These are phyloP conservation scores for Venusia cambrica DNA, from an alignment of 2,888 invertebrate species.

Conservation along the genomic window DNA sequence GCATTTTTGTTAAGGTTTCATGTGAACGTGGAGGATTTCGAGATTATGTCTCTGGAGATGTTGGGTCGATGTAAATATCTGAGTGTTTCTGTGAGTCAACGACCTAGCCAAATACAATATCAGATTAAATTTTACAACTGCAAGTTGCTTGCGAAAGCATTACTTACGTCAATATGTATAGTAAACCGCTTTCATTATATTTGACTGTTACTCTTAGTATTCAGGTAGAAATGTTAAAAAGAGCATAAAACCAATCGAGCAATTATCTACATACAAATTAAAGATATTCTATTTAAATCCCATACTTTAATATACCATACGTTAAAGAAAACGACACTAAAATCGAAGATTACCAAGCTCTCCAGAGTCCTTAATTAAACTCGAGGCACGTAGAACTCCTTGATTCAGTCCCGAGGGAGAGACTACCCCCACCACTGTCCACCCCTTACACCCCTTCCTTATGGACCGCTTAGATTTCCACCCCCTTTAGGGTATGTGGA, in stretches of 20 bases:
- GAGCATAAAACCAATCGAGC: too few species aligned
- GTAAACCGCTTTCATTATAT: too few species aligned
- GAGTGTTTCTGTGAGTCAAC: too few species aligned
- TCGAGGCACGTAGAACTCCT: slow-evolving; percentile 77
- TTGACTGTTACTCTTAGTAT: too few species aligned
- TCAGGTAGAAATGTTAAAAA: too few species aligned
- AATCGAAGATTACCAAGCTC: slow-evolving; percentile 74
- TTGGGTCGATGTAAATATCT: too few species aligned
- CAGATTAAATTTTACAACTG: too few species aligned
- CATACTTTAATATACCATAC: slow-evolving; percentile 33
- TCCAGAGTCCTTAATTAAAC: slow-evolving; percentile 76
- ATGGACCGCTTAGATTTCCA: slow-evolving; percentile 80
- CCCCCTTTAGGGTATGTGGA: slow-evolving; percentile 71
- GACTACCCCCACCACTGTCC: slow-evolving; percentile 37
- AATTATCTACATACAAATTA: slow-evolving; percentile 22
- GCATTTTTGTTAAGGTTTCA: slow-evolving; percentile 28
- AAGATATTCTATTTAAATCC: slow-evolving; percentile 21
- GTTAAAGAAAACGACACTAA: slow-evolving; percentile 73
- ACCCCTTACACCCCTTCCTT: slow-evolving; percentile 71
- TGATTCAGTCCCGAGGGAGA: slow-evolving; percentile 71
- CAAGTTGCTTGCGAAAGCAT: too few species aligned
- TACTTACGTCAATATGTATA: too few species aligned
- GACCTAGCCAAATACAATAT: too few species aligned
- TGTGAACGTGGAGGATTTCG: slow-evolving; percentile 26
- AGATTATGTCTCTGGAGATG: slow-evolving; percentile 8